Evolutionary conservation across 2,113 vertebrate species (phyloP), one percentile per base, ranked within the genome.

Genomic region (Trochalopteron elliotii): DNA sequence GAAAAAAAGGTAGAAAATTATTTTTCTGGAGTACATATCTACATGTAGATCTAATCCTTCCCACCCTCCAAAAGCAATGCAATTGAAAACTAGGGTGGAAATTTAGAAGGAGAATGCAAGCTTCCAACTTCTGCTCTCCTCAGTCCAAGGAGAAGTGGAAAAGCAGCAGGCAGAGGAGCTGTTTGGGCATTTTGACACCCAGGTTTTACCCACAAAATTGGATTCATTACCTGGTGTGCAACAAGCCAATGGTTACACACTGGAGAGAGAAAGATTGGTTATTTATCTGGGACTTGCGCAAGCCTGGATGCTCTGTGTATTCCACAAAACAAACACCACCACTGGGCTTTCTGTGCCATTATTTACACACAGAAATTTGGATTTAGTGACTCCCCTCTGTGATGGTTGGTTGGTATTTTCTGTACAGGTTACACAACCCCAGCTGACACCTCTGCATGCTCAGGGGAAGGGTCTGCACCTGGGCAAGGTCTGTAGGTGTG

Each of bases 231-330:
- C 25, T 55, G 35, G 30, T 61, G 63, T 76, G 55, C 35, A 61
- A 61, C 9, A 42, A 49, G 55, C 14, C 79, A 76, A 16, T 37
- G 20, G 20, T 22, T 61, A 25, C 63, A 55, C 40, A 28, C 22
- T 6, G 1, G 1, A 12, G 45, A 19, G 14, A 53, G n/a, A 71
- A 11, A 42, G 3, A n/a, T 2, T 18, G 42, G 15, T 77, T 8
- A 23, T 83, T 76, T 69, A 11, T 55, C 27, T 69, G 21, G 35
- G 31, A 49, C 6, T 7, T 42, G 55, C 30, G 27, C 70, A 63
- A 35, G 5, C 7, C 47, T 49, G 47, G 40, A 12, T 69, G 21
- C 8, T 75, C 30, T 0, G 0, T 69, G 47, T 35, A 7, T 47
- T 22, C 25, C 35, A 27, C 55, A 33, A 55, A 35, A 3, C 22